Evolutionary conservation across 2,888 invertebrate species (phyloP), one percentile per base, ranked within the genome.

Genomic region (Onthophagus sagittarius): DNA sequence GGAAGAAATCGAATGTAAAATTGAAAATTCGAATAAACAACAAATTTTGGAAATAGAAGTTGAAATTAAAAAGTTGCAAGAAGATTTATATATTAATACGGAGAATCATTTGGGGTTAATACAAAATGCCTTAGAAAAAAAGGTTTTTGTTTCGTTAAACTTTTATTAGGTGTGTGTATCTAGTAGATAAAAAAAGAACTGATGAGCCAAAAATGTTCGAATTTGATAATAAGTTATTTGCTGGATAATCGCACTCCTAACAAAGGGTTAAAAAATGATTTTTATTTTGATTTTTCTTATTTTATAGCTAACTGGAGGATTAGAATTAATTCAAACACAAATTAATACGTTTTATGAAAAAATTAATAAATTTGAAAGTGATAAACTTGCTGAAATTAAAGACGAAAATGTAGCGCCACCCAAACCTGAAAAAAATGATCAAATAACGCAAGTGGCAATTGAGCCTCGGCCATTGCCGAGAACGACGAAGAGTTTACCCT

Each of bases 281-380:
- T 15, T 31, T 13, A 69, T 69, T 74, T n/a, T 73, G 62, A 62
- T 64, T 33, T 14, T 4, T 31, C n/a, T 62, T 31, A 14, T 53
- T 11, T 79, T 80, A 72, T 75, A 82, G 82, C 78, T 82, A 63
- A 78, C 81, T 14, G 78, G 78, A n/a, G 80, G 82, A 69, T 77
- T 84, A 15, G 76, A 80, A 72, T 81, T 80, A 73, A 80, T 84
- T 73, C 83, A 84, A 76, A 79, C 82, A 83, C 79, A 86, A 86
- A 78, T 86, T 77, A 80, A 83, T 70, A 80, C 83, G 0, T 82
- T 83, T 73, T 86, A 82, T 81, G 77, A 80, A 62, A 84, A 83
- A 79, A 74, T 85, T 71, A 79, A 83, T 15, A 82, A 84, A 78
- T 63, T 77, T 65, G 77, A 79, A 62, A 77, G 74, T 75, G 72